Evolutionary conservation across 2,797 vertebrate genomes (phyloP).

Genomic region (Poeciliopsis turneri): DNA sequence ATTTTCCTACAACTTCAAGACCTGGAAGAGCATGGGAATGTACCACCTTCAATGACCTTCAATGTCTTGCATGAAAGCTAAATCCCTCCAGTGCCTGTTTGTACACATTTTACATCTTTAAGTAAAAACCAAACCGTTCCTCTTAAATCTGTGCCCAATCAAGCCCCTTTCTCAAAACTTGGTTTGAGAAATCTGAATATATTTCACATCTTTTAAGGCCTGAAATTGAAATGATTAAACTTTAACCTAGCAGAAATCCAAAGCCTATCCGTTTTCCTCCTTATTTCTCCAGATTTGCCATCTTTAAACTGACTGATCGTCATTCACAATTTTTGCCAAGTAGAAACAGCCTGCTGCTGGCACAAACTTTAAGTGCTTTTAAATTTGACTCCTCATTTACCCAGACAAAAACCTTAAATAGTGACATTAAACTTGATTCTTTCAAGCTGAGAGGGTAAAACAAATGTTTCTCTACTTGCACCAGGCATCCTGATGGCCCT

Average conservation of each 20-base stretch:
- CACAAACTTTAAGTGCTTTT: constrained; percentile 1
- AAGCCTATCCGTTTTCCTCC: neutral
- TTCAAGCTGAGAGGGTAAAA: neutral
- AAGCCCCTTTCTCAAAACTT: neutral
- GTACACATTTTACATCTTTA: neutral
- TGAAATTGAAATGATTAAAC: neutral
- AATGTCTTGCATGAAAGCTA: too few species aligned
- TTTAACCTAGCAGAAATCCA: neutral
- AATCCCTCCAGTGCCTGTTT: too few species aligned
- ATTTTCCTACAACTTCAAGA: too few species aligned
- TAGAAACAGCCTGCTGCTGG: neutral
- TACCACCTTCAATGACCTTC: too few species aligned
- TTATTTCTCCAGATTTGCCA: neutral
- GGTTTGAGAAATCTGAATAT: neutral
- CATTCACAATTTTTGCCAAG: neutral
- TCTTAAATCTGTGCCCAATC: neutral
- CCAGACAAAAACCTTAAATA: neutral
- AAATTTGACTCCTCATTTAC: neutral
- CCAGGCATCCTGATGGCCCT: constrained; percentile 1
- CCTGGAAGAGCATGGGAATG: too few species aligned
- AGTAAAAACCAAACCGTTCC: neutral
- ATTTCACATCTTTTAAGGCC: neutral
- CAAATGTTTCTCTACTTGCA: neutral
- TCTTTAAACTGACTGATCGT: neutral
- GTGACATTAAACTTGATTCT: neutral